Conservation (phyloP, 2,888 invertebrate genomes). For the Julus scanicus region DNA sequence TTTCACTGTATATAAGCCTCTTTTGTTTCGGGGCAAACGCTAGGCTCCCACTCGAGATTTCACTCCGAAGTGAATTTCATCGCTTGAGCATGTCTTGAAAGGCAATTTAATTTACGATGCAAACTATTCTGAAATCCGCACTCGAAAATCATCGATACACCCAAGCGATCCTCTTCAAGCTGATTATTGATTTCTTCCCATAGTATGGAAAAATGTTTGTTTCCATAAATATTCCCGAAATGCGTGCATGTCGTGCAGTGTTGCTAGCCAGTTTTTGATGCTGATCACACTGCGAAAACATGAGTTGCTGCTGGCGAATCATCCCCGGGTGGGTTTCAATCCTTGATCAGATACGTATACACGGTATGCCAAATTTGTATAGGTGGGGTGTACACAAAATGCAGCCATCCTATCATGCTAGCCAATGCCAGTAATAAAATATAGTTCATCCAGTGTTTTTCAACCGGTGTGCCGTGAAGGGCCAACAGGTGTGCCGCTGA, state of each 20-base stretch:
- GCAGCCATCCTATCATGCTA: no score
- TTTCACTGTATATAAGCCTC: not conserved
- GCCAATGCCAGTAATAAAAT: no score
- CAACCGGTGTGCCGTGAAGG: no score
- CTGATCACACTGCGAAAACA: not conserved
- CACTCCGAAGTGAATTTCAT: not conserved
- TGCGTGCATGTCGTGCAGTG: not conserved
- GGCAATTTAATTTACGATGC: not conserved
- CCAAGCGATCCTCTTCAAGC: not conserved
- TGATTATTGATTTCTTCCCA: slow-evolving; percentile 13
- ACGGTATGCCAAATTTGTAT: not conserved
- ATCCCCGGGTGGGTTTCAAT: not conserved
- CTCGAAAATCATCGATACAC: slow-evolving; percentile 14
- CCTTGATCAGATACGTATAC: not conserved
- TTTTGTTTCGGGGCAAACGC: not conserved
- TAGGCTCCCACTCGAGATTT: not conserved
- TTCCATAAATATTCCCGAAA: slow-evolving; percentile 12
- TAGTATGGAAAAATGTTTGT: slow-evolving; percentile 21
- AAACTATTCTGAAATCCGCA: not conserved
- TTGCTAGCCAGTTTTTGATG: not conserved
- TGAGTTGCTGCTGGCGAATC: not conserved
- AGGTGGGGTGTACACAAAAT: not conserved
- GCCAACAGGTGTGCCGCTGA: no score
- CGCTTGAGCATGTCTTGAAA: not conserved
- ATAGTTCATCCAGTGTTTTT: no score